phyloP scores from a whole-genome alignment of 2,113 vertebrate species.

The Suricata suricatta region DNA sequence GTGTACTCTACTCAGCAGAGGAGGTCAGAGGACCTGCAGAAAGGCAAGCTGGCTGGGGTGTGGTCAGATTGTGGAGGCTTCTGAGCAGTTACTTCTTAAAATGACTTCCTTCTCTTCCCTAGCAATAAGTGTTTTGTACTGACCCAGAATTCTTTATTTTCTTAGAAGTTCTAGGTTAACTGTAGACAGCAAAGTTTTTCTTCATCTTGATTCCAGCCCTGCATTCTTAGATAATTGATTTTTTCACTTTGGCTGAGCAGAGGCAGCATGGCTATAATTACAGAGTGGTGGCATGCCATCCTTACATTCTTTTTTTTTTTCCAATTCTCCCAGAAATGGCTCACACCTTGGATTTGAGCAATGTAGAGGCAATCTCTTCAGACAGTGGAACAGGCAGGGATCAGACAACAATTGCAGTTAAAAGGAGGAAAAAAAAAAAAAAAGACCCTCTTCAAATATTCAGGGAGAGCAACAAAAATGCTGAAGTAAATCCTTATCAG shows the following conservation, averaged over 20 bases:
- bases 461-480: constrained; percentile 83
- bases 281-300: constrained; percentile 24
- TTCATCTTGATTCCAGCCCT: constrained; percentile 67
- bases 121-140: neutral
- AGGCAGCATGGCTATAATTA: neutral
- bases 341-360: neutral
- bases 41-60: too few relatives aligned
- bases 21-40: rapidly evolving
- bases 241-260: constrained; percentile 58
- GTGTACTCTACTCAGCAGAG: neutral
- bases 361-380: constrained; percentile 3
- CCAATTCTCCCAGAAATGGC: neutral
- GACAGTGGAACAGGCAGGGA: neutral
- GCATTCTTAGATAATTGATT: constrained; percentile 70
- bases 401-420: neutral
- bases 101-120: neutral
- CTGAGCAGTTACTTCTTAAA: neutral
- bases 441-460: constrained; percentile 61
- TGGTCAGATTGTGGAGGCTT: rapidly evolving
- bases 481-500: constrained; percentile 87
- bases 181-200: constrained; percentile 53
- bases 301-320: neutral
- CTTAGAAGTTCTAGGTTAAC: neutral
- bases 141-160: neutral
- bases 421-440: neutral